These are phyloP conservation scores for Pseudomyrmex sp. DNA, from an alignment of 1,140 invertebrate genomes.

Conservation along the genomic window DNA sequence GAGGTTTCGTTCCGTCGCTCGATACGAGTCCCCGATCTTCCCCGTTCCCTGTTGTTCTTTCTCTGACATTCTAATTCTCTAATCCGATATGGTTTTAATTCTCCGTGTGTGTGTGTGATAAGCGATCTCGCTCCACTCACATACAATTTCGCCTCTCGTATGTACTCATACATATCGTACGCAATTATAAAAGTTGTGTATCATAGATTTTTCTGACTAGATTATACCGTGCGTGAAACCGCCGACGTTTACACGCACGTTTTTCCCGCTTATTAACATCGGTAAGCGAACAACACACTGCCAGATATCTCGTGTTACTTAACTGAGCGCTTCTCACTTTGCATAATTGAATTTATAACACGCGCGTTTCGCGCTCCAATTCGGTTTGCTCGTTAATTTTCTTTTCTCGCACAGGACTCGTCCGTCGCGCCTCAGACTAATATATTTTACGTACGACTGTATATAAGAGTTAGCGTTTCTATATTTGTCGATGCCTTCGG, in stretches of 20 bases:
- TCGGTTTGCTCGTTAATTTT: slow-evolving; percentile 18
- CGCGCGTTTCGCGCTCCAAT: slow-evolving; percentile 1
- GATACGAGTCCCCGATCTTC: slow-evolving; percentile 2
- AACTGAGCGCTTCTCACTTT: slow-evolving; percentile 31
- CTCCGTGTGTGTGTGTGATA: neutral
- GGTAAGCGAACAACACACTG: neutral
- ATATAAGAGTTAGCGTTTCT: slow-evolving; percentile 5
- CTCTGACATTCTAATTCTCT: too few relatives aligned
- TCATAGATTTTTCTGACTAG: slow-evolving; percentile 24
- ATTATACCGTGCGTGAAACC: slow-evolving; percentile 17
- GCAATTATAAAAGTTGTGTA: neutral
- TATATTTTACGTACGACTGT: neutral
- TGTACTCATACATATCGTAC: too few relatives aligned
- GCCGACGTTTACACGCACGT: slow-evolving; percentile 28
- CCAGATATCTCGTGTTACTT: slow-evolving; percentile 19
- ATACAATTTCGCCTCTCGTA: neutral
- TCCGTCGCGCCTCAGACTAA: neutral
- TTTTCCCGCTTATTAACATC: slow-evolving; percentile 42
- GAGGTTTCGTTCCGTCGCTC: slow-evolving; percentile 18
- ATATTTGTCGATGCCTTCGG: slow-evolving; percentile 22
- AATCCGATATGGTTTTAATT: neutral
- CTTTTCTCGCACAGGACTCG: neutral
- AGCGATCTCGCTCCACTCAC: neutral
- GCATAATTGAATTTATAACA: slow-evolving; percentile 9
- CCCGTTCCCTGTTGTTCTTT: neutral